Conservation (phyloP, 2,797 vertebrate genomes). For the Danio jaintianensis region DNA sequence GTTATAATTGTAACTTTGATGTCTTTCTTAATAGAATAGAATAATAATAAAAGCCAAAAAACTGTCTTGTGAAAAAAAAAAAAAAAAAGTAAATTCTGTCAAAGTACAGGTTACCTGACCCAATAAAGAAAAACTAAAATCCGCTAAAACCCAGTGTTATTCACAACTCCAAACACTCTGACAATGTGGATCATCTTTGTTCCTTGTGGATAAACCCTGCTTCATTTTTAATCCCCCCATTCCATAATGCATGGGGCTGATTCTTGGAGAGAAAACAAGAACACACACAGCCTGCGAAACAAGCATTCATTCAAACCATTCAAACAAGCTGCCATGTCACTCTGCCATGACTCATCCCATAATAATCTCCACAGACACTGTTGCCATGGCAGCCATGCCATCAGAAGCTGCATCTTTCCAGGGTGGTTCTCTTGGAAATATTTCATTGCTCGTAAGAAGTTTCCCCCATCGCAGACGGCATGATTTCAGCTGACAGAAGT, state of each 20-base stretch:
- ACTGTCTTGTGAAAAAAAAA: neutral
- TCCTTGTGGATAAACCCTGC: constrained; percentile 63
- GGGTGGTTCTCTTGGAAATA: constrained; percentile 48
- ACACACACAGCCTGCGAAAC: constrained; percentile 38
- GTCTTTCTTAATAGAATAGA: too few relatives aligned
- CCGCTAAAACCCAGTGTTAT: constrained; percentile 59
- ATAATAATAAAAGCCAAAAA: neutral
- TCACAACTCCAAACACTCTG: constrained; percentile 47
- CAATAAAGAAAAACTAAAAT: constrained; percentile 29
- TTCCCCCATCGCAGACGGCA: constrained; percentile 34
- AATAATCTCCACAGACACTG: constrained; percentile 76
- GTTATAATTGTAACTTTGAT: too few relatives aligned
- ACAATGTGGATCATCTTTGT: constrained; percentile 53
- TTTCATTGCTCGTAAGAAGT: constrained; percentile 37
- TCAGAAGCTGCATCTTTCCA: constrained; percentile 68
- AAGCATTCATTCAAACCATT: constrained; percentile 52
- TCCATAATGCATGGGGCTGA: constrained; percentile 63
- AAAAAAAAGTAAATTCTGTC: constrained; percentile 1
- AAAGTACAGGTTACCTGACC: neutral
- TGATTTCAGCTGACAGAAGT: constrained; percentile 33
- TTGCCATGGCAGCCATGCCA: constrained; percentile 76
- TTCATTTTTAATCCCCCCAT: constrained; percentile 69
- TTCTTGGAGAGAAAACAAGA: constrained; percentile 49
- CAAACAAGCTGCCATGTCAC: constrained; percentile 58
- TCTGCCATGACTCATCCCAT: constrained; percentile 76